Base-by-base conservation (phyloP, 2,888 invertebrate species). In the Tridacna crocea region DNA sequence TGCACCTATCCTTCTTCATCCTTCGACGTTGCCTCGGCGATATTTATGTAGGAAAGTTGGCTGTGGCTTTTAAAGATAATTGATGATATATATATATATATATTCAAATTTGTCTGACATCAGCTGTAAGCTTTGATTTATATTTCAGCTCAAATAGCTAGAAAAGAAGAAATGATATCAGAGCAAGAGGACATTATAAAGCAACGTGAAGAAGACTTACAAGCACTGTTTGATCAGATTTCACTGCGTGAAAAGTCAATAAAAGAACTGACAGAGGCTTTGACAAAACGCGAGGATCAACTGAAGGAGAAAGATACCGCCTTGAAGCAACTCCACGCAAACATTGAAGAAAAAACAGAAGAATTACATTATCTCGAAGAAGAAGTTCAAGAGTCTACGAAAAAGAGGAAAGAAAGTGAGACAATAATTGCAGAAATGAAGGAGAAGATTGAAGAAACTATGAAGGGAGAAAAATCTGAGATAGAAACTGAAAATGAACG, bases 291-390 rank as follows among this genome's bases (percentile, higher is more conserved):
- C 19, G 66, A 75, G 46, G 74, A 61, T 46, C 47, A 74, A 27
- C 24, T 77, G 10, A 63, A 19, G 51, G 75, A 94, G 74, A 94
- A 94, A 82, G 93, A 93, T 76, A 91, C 92, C 19, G 88, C 92
- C 19, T 75, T 93, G 19, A 87, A 89, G 70, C 87, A 90, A 63
- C 74, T 94, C 19, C 92, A 92, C 77, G 68, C 80, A 4, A 89
- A 82, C 27, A 76, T 92, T 22, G 89, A 90, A 72, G 88, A 90
- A 58, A 91, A 93, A 77, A 87, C 88, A 51, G 89, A 90, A 47
- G 92, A 93, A 75, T 78, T 92, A 17, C 89, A 87, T 46, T 92
- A 87, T 66, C 82, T 93, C 72, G 91, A 91, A 73, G 91, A 91
- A 58, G 91, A 91, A 61, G 87, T 93, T 10, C 84, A 89, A 15